Conservation (phyloP, 2,888 invertebrate species). For the Epinotia ramella region DNA sequence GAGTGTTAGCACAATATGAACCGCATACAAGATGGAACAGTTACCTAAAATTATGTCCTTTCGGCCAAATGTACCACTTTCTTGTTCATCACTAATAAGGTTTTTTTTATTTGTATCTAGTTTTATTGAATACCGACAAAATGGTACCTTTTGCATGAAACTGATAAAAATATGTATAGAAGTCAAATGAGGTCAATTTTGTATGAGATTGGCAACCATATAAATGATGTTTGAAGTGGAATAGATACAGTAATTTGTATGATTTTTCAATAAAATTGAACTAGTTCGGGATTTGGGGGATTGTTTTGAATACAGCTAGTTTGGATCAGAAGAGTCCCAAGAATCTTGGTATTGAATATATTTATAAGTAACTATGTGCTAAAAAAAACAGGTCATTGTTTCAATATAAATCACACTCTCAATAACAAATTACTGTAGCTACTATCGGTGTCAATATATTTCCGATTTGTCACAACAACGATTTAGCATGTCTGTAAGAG, state of each 20-base stretch:
- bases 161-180: background rate
- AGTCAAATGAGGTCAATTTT: conserved; percentile 7
- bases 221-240: background rate
- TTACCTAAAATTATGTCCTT: background rate
- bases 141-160: background rate
- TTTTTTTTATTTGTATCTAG: too few species aligned
- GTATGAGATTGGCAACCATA: conserved; percentile 6
- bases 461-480: conserved; percentile 17
- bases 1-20: conserved; percentile 38
- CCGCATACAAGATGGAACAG: conserved; percentile 10
- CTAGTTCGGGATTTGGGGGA: background rate
- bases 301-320: background rate
- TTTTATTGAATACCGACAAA: background rate
- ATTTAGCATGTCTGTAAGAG: background rate
- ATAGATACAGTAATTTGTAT: conserved; percentile 59
- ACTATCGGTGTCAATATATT: conserved; percentile 50
- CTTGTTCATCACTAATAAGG: too few species aligned
- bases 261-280: background rate
- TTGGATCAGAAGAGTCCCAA: background rate
- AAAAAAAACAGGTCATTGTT: background rate
- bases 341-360: too few species aligned
- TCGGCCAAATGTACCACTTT: too few species aligned
- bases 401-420: background rate
- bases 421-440: conserved; percentile 62
- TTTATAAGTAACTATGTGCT: background rate